A percentile compares a stretch with the other conserved stretches of the same genome.
phyloP scores from a whole-genome alignment of 1,140 invertebrate genomes.

The Eupristina koningsbergeri region DNA sequence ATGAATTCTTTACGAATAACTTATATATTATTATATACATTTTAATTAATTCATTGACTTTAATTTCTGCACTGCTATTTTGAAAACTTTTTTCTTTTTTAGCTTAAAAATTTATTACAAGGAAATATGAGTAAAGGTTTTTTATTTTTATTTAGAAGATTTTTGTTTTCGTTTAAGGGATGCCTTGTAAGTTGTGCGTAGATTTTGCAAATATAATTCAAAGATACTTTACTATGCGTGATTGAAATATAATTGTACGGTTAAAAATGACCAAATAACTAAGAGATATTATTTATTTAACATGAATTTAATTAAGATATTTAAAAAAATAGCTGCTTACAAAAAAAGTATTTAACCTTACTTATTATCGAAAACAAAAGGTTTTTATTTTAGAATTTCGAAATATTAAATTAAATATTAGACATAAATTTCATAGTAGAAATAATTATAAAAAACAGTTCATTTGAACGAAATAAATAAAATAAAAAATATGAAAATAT shows the following conservation, averaged over 20 bases:
- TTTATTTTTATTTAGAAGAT: neutral
- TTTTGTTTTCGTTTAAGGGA: neutral
- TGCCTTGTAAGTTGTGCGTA: slow-evolving; percentile 10
- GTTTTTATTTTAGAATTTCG: no score
- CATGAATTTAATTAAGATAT: no score
- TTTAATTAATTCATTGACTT: neutral
- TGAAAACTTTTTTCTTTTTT: slow-evolving; percentile 19
- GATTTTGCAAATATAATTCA: neutral
- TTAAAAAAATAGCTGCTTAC: no score
- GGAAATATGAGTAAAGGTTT: no score
- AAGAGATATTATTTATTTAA: no score
- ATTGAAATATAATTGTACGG: slow-evolving; percentile 30
- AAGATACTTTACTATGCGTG: slow-evolving; percentile 23
- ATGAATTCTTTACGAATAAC: neutral
- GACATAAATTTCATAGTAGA: neutral
- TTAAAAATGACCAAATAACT: no score
- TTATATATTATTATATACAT: neutral
- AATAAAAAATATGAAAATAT: neutral
- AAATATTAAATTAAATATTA: no score
- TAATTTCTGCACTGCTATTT: neutral
- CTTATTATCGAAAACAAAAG: no score
- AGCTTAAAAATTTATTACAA: neutral
- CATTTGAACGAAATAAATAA: no score
- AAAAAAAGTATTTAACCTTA: no score
- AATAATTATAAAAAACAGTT: no score